phyloP scores from a whole-genome alignment of 2,113 vertebrate genomes.

The Rhagologus leucostigma region DNA sequence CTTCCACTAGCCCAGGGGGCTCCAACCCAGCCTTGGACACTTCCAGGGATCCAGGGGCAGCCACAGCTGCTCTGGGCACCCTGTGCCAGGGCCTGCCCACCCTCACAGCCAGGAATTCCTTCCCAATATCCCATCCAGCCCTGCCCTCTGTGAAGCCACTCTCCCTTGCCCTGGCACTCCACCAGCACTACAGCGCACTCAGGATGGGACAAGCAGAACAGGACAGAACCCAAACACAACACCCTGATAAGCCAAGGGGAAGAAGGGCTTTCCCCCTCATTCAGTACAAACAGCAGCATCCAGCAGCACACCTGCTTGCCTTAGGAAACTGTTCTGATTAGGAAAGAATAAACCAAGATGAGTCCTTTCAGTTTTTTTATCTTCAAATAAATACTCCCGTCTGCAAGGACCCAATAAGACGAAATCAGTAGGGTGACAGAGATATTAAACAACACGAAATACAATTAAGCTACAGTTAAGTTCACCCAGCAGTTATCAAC shows the following conservation, averaged over 20 bases:
- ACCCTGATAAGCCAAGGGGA: background rate
- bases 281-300: background rate
- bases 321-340: no score
- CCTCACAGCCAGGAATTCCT: background rate
- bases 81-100: background rate
- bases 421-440: rapidly evolving
- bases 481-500: background rate
- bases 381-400: background rate
- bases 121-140: rapidly evolving
- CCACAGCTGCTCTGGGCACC: background rate
- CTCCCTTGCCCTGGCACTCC: no score
- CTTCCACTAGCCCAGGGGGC: rapidly evolving
- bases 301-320: background rate
- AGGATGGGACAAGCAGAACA: rapidly evolving
- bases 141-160: background rate
- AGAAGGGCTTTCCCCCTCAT: background rate
- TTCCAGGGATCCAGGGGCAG: background rate
- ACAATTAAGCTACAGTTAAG: background rate
- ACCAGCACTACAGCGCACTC: background rate
- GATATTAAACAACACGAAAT: rapidly evolving
- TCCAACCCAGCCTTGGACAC: background rate
- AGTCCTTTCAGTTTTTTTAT: background rate
- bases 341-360: background rate
- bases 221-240: background rate
- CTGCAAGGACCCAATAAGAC: background rate